Percentiles rank a stretch among this genome's conserved stretches.
phyloP scores from a whole-genome alignment of 2,888 invertebrate species.

The Leucophora obtusa region DNA sequence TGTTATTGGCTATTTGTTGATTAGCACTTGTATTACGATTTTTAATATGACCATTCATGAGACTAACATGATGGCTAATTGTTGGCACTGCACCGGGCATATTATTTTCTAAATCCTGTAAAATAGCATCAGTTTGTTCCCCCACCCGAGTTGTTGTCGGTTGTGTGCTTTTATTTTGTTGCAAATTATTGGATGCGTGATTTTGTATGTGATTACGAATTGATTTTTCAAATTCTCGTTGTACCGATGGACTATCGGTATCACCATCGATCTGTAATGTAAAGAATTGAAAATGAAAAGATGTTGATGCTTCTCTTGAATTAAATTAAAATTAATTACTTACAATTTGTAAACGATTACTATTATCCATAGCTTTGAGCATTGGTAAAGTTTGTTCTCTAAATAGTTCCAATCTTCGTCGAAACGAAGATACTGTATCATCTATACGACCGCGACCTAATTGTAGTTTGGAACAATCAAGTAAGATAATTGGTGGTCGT shows the following conservation, averaged over 20 bases:
- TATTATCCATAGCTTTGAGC: slow-evolving; percentile 90
- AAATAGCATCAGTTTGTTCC: slow-evolving; percentile 74
- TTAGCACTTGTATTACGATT: slow-evolving; percentile 69
- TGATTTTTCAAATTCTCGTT: slow-evolving; percentile 86
- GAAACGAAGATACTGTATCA: slow-evolving; percentile 91
- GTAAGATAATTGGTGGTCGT: slow-evolving; percentile 88
- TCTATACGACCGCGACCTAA: slow-evolving; percentile 90
- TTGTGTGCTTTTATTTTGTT: slow-evolving; percentile 41
- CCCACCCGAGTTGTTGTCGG: slow-evolving; percentile 57
- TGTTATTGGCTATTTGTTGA: slow-evolving; percentile 61
- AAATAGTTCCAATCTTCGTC: slow-evolving; percentile 90
- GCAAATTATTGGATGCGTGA: slow-evolving; percentile 71
- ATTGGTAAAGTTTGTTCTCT: slow-evolving; percentile 92
- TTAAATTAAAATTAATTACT: slow-evolving; percentile 78
- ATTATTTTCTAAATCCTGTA: slow-evolving; percentile 77
- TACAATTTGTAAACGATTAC: slow-evolving; percentile 90
- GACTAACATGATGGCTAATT: slow-evolving; percentile 79
- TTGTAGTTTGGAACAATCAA: slow-evolving; percentile 95
- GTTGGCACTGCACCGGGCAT: slow-evolving; percentile 78
- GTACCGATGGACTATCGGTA: slow-evolving; percentile 88
- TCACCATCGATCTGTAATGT: slow-evolving; percentile 88
- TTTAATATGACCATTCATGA: slow-evolving; percentile 78
- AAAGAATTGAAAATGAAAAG: not conserved
- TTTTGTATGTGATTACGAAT: slow-evolving; percentile 85
- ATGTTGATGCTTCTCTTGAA: not conserved